Conservation (phyloP, 2,888 invertebrate species). For the Eilema griseolum region DNA sequence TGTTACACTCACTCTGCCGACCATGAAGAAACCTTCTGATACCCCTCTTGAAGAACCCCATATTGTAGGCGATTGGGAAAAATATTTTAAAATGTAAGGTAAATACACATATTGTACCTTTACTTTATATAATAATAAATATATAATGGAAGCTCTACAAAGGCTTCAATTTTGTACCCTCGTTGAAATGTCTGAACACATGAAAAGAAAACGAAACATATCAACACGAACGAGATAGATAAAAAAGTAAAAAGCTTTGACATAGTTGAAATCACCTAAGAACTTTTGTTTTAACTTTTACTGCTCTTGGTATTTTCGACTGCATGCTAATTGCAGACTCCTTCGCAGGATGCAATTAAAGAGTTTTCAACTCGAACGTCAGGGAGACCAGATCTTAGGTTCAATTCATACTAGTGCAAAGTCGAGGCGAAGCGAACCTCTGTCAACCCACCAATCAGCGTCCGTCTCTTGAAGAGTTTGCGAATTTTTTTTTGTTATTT, state of each 20-base stretch:
- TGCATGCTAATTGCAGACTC: constrained; percentile 74
- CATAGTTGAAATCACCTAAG: not conserved
- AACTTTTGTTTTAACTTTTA: constrained; percentile 61
- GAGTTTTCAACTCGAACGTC: constrained; percentile 70
- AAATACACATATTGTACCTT: too few species aligned
- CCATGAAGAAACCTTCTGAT: too few species aligned
- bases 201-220: not conserved
- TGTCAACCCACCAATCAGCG: too few species aligned
- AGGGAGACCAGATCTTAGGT: constrained; percentile 46
- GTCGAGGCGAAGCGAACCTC: too few species aligned
- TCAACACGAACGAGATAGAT: not conserved
- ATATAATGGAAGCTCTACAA: too few species aligned
- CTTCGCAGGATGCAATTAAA: constrained; percentile 74
- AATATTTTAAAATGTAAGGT: too few species aligned
- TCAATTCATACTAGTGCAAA: too few species aligned
- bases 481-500: too few species aligned
- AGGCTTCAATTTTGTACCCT: not conserved
- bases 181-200: not conserved
- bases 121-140: not conserved
- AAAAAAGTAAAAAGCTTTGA: not conserved
- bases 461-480: too few species aligned
- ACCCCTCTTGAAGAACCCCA: too few species aligned
- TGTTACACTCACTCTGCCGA: too few species aligned
- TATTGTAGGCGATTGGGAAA: too few species aligned
- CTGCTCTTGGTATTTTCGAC: constrained; percentile 58